Conservation (phyloP, 2,888 invertebrate species). For the Ashinkailepas kermadecensis region DNA sequence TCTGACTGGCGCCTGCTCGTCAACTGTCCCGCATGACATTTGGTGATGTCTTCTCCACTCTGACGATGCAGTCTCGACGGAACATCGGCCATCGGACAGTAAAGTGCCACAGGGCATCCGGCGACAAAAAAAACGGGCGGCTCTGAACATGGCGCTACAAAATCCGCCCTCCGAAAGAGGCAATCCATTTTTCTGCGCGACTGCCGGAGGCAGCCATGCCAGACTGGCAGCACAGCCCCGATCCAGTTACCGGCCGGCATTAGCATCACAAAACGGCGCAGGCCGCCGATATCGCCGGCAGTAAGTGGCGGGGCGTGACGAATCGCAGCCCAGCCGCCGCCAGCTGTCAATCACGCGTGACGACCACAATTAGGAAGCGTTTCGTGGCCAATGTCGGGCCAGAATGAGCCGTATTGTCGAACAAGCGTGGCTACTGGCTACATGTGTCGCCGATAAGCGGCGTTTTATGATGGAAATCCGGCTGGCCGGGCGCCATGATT, state of each 20-base stretch:
- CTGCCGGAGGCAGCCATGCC: not conserved
- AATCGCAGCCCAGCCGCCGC: not conserved
- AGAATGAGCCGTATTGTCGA: conserved; percentile 13
- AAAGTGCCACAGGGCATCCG: not conserved
- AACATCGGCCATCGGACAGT: too few relatives aligned
- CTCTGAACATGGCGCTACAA: not conserved
- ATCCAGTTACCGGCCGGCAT: conserved; percentile 9
- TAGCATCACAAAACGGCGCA: conserved; percentile 15
- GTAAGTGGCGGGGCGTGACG: conserved; percentile 21
- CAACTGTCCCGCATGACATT: not conserved
- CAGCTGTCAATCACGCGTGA: not conserved
- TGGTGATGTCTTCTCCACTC: not conserved
- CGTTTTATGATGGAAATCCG: conserved; percentile 15
- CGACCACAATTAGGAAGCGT: conserved; percentile 10
- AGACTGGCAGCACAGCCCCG: not conserved
- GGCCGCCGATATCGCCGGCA: not conserved
- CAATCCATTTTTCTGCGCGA: conserved; percentile 2
- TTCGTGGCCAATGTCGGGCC: not conserved
- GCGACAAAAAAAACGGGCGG: not conserved
- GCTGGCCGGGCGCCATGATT: not conserved
- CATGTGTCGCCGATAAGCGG: conserved; percentile 16
- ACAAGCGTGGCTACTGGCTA: not conserved
- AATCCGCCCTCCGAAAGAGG: not conserved
- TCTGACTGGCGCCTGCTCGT: not conserved
- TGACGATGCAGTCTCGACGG: not conserved